Conservation (phyloP, 2,113 vertebrate species). For the Phrynosoma platyrhinos region DNA sequence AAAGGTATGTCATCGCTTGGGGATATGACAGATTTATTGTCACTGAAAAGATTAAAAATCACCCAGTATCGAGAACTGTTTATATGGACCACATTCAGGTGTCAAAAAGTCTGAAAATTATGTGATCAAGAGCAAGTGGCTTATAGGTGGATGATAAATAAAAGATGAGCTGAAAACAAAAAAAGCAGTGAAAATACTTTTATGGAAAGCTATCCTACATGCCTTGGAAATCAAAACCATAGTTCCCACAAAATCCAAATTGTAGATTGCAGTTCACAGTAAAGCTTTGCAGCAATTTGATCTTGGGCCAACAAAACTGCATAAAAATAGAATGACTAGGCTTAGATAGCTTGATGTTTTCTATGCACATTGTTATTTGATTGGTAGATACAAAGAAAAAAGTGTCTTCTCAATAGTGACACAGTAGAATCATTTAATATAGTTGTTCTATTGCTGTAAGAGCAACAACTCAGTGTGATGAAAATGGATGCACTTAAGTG, state of each 20-base stretch:
- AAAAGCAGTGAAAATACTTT: slow-evolving; percentile 36
- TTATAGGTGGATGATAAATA: slow-evolving; percentile 60
- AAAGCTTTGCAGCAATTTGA: slow-evolving; percentile 31
- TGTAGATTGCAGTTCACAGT: not conserved
- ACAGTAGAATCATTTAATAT: not conserved
- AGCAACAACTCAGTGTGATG: not conserved
- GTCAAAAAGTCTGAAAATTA: slow-evolving; percentile 65
- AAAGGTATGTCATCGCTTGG: slow-evolving; percentile 45
- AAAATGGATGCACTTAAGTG: not conserved
- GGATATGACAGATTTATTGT: slow-evolving; percentile 63
- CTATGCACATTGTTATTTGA: slow-evolving; percentile 16
- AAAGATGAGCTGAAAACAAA: slow-evolving; percentile 59
- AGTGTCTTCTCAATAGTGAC: not conserved
- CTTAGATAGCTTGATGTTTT: slow-evolving; percentile 11
- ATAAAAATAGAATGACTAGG: slow-evolving; percentile 26
- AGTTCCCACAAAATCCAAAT: not conserved
- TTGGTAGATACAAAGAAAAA: not conserved
- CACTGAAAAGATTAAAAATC: slow-evolving; percentile 65
- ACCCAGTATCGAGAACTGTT: slow-evolving; percentile 43
- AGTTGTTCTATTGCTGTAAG: not conserved
- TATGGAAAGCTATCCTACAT: not conserved
- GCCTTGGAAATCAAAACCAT: not conserved
- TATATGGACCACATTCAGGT: slow-evolving; percentile 48
- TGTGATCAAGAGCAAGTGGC: slow-evolving; percentile 41
- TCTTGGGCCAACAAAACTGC: slow-evolving; percentile 40